Evolutionary conservation across 2,888 invertebrate genomes (phyloP).

Genomic region (Poecilobothrus nobilitatus): DNA sequence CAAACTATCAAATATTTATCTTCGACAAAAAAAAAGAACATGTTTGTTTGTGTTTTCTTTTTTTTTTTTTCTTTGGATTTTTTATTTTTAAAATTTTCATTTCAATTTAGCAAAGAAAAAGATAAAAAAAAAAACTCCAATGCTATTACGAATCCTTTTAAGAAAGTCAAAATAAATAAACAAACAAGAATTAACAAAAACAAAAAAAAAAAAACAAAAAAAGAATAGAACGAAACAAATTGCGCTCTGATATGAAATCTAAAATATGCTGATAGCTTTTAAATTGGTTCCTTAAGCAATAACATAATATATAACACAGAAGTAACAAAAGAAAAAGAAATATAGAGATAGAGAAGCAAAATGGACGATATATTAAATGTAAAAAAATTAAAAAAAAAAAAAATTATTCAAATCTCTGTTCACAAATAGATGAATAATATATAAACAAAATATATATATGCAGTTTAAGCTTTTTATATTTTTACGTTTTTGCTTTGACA

Average conservation of each 20-base stretch:
- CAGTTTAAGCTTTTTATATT: too few species aligned
- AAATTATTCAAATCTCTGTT: too few species aligned
- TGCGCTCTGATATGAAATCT: background rate
- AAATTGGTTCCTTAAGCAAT: constrained; percentile 10
- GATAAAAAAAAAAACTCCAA: background rate
- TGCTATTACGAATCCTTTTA: background rate
- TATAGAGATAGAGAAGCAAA: background rate
- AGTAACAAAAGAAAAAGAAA: background rate
- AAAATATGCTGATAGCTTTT: constrained; percentile 9
- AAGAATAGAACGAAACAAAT: background rate
- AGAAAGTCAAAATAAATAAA: background rate
- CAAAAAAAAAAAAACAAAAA: background rate
- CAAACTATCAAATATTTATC: background rate
- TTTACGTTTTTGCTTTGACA: too few species aligned
- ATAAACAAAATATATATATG: too few species aligned
- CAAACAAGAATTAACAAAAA: too few species aligned
- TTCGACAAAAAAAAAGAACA: too few species aligned
- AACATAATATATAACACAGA: background rate
- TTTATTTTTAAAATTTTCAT: background rate
- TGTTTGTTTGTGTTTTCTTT: too few species aligned
- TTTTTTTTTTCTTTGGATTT: background rate
- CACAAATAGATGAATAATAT: too few species aligned
- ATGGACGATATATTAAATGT: too few species aligned
- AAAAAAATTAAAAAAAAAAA: too few species aligned
- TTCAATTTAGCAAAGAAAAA: background rate